Base-by-base conservation (phyloP, 2,888 invertebrate species). In the Acheta domesticus region DNA sequence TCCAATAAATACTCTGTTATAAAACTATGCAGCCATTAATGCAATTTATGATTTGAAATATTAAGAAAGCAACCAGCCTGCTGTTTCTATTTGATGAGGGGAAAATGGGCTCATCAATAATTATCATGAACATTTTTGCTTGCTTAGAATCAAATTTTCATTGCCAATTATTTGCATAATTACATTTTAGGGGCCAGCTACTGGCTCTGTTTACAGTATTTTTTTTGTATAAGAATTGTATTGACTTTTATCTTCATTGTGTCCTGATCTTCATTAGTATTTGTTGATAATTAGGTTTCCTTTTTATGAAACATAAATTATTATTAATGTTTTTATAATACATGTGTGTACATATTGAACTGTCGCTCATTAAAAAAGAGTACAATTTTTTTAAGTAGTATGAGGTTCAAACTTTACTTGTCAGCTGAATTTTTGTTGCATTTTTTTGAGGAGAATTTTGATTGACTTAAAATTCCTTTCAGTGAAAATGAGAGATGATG, bases 401-500 rank as follows among this genome's bases (percentile, higher is more conserved):
- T 36, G n/a, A 62, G 14, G 14, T 62, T 62, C n/a, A 62, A n/a
- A 19, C 62, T 62, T 62, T 19, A 16, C n/a, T 62, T 62, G 62
- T 62, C 62, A 62, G 62, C 14, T 14, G n/a, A n/a, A 62, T 62
- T 62, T 62, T 62, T 62, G 62, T 62, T 62, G n/a, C 62, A 62
- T 62, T 19, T 36, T 36, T 62, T 62, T 62, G 14, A 62, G 16
- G n/a, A 62, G n/a, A 62, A 8, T 62, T 62, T 62, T 62, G 62
- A 62, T 62, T 62, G 62, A 62, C 62, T 62, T 62, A 62, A 62
- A 62, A 62, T 62, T 62, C n/a, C 62, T 62, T 62, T 62, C 14
- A 19, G 62, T 62, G 62, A 62, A 62, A 62, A 62, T 77, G 21
- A 77, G 49, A 77, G n/a, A 49, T 77, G 77, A 77, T n/a, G 49